These are phyloP conservation scores for Callipepla californica DNA, from an alignment of 2,113 vertebrate genomes.

Conservation along the genomic window DNA sequence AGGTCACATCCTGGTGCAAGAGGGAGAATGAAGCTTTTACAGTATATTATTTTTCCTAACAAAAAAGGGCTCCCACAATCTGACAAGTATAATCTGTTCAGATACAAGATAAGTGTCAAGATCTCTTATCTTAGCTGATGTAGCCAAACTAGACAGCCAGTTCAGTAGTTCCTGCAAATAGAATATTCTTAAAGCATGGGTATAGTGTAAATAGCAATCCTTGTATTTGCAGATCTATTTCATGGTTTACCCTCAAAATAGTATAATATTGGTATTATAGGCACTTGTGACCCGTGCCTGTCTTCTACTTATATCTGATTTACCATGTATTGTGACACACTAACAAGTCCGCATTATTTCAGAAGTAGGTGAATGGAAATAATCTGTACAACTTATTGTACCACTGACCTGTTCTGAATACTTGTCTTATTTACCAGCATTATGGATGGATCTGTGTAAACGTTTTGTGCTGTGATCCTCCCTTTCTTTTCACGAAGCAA, in stretches of 20 bases:
- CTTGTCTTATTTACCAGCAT: background rate
- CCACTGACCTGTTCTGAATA: background rate
- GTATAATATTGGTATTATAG: background rate
- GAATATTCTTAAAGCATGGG: background rate
- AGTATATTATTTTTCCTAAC: background rate
- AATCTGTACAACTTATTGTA: background rate
- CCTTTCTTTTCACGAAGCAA: background rate
- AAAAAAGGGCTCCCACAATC: background rate
- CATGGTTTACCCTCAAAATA: background rate
- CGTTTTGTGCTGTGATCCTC: background rate
- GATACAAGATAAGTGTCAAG: background rate
- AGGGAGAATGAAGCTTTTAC: background rate
- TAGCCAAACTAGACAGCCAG: background rate
- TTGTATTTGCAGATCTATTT: constrained; percentile 13
- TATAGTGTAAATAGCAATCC: background rate
- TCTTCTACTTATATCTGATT: background rate
- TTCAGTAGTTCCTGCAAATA: background rate
- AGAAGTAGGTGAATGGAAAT: background rate
- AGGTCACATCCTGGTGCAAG: constrained; percentile 37
- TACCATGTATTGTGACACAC: background rate
- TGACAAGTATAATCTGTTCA: background rate
- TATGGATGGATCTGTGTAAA: background rate
- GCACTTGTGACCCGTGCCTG: background rate
- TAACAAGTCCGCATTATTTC: background rate
- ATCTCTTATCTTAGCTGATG: background rate